Conservation (phyloP, 2,113 vertebrate species). For the Helogale parvula region DNA sequence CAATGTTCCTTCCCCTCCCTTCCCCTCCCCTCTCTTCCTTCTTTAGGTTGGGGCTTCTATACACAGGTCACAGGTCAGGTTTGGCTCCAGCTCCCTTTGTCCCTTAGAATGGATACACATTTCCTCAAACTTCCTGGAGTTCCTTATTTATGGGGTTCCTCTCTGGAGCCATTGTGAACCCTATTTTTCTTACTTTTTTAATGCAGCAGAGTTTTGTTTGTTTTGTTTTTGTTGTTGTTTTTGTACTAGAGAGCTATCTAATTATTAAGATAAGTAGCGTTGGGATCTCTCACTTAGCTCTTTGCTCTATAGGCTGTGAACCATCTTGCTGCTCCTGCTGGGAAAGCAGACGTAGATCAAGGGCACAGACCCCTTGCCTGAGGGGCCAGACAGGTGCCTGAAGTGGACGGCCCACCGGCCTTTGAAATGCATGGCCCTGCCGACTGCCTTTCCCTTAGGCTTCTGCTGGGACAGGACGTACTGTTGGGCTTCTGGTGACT, state of each 20-base stretch:
- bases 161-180: background rate
- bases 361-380: background rate
- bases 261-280: background rate
- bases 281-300: background rate
- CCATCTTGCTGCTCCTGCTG: background rate
- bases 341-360: background rate
- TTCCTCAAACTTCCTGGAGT: background rate
- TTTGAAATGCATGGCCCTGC: rapidly evolving
- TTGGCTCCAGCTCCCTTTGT: background rate
- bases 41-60: background rate
- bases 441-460: background rate
- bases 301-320: background rate
- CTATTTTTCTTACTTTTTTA: background rate
- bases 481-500: background rate
- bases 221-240: background rate
- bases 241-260: background rate
- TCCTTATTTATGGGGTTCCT: background rate
- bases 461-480: background rate
- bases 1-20: no score
- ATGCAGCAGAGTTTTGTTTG: no score
- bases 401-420: background rate
- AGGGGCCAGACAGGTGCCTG: background rate
- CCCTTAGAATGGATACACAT: background rate
- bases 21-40: background rate
- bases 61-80: background rate